Conservation (phyloP, 2,888 invertebrate genomes). For the Trachelus stipa region DNA sequence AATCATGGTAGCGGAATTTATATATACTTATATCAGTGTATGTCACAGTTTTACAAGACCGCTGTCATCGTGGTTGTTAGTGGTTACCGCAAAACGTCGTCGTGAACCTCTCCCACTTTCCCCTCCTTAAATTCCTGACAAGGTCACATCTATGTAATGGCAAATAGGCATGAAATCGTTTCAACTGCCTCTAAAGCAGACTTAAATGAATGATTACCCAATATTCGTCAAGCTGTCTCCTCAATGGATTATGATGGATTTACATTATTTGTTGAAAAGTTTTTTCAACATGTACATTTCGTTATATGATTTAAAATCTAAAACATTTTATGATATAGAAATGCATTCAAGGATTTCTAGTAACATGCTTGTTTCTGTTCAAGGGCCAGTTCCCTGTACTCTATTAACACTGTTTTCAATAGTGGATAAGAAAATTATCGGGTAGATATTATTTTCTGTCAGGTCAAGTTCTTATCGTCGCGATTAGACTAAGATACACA, state of each 20-base stretch:
- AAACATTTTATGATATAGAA: neutral
- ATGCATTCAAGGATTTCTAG: neutral
- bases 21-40: neutral
- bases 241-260: neutral
- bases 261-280: neutral
- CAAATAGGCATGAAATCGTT: conserved; percentile 56
- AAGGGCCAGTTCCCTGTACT: neutral
- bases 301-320: neutral
- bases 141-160: conserved; percentile 62
- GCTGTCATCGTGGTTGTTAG: neutral
- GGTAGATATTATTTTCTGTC: neutral
- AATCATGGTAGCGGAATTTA: neutral
- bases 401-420: neutral
- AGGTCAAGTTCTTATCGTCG: neutral
- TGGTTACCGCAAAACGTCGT: conserved; percentile 6
- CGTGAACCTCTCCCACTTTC: conserved; percentile 38
- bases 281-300: neutral
- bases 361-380: neutral
- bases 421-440: neutral
- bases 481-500: neutral
- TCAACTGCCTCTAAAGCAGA: conserved; percentile 46
- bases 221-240: neutral
- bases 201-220: conserved; percentile 44
- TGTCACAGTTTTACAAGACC: neutral
- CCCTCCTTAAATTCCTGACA: conserved; percentile 54